Base-by-base conservation (phyloP, 2,113 vertebrate genomes). In the Nanorana parkeri region DNA sequence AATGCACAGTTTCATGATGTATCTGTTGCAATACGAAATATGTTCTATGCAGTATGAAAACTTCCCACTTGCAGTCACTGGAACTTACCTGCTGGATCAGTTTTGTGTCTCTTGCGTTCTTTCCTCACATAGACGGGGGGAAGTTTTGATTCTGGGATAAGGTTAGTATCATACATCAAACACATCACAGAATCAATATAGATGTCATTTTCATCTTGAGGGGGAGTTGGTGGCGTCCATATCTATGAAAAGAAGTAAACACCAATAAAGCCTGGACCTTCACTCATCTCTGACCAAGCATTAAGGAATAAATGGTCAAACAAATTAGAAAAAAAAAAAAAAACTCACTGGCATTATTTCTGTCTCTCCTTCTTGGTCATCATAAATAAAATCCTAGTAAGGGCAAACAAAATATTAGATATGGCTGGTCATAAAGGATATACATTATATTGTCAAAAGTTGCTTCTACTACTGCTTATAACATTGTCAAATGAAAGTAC, bases 181-280 rank as follows among this genome's bases (percentile, higher is more conserved):
- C 96, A 96, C 93, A 98, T 96, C 32, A 97, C 96, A 4, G 96
- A 96, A 87, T 98, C 96, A 2, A 97, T 96, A 83, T 98, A 97
- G 84, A 97, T 96, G 73, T 97, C 96, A 11, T 96, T 97, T 87
- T 98, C 96, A 78, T 98, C 96, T 85, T 97, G 96, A 52, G 96
- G 96, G 3, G 96, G 96, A 5, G 96, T 98, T 6, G 96, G 96
- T 11, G 96, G 96, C 66, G 96, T 97, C 96, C 96, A 98, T 75
- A 98, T 89, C 96, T 98, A 84, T 65, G 83, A 3, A 87, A 74
- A n/a, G 16, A 32, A 63, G 36, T 15, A 60, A 32, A 6, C 4
- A 20, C 3, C 20, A 78, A 21, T 28, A 16, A 29, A 81, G 78
- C 76, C 1, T 60, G 64, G 8, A 47, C 19, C 19, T 20, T 0